phyloP scores from a whole-genome alignment of 2,797 vertebrate species.

The Schizothorax lantsangensis region DNA sequence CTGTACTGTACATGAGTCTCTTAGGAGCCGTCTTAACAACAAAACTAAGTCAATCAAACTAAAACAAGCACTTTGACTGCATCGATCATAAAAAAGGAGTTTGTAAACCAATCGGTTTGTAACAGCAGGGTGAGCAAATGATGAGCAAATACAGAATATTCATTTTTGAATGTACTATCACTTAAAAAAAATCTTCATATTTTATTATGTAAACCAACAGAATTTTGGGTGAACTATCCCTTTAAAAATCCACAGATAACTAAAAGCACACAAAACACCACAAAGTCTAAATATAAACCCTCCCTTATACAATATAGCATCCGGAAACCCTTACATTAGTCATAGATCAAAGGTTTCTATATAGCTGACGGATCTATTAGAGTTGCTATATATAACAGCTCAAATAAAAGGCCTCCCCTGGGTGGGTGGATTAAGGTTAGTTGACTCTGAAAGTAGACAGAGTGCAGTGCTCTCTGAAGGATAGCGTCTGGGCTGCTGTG shows the following conservation, averaged over 20 bases:
- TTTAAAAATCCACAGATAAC: not conserved
- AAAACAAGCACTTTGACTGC: not conserved
- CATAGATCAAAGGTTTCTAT: slow-evolving; percentile 28
- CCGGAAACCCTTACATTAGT: slow-evolving; percentile 9
- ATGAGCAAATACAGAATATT: not conserved
- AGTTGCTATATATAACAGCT: slow-evolving; percentile 37
- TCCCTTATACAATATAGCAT: not conserved
- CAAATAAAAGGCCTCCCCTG: slow-evolving; percentile 38
- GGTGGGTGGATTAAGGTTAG: slow-evolving; percentile 43
- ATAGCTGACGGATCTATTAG: slow-evolving; percentile 26
- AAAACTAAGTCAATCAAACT: not conserved
- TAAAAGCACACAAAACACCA: slow-evolving; percentile 1
- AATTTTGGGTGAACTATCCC: not conserved
- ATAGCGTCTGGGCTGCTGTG: slow-evolving; percentile 35
- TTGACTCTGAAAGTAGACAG: slow-evolving; percentile 24
- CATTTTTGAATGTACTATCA: not conserved
- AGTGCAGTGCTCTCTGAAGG: slow-evolving; percentile 39
- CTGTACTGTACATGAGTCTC: not conserved
- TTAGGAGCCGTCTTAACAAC: not conserved
- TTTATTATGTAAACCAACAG: not conserved
- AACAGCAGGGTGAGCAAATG: not conserved
- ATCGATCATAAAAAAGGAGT: not conserved
- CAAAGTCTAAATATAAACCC: not conserved
- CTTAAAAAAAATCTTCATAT: not conserved
- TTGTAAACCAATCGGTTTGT: not conserved